Conservation (phyloP, 1,140 invertebrate genomes). For the Stegodyphus mimosarum region DNA sequence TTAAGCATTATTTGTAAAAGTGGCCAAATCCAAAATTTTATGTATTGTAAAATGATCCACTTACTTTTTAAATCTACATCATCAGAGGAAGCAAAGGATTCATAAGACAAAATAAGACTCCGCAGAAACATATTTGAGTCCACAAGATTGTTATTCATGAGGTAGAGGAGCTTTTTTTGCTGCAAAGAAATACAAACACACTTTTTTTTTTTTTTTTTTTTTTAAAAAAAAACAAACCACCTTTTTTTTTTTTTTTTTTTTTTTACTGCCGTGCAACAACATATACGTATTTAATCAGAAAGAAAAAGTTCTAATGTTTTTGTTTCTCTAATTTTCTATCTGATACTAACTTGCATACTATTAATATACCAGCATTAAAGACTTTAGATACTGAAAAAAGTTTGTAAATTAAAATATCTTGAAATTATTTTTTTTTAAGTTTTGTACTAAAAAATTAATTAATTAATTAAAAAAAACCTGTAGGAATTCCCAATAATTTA, state of each 20-base stretch:
- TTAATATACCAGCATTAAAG: too few relatives aligned
- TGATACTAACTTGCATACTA: not conserved
- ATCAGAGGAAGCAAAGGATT: conserved; percentile 65
- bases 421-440: too few relatives aligned
- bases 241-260: too few relatives aligned
- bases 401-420: too few relatives aligned
- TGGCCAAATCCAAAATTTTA: too few relatives aligned
- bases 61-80: conserved; percentile 50
- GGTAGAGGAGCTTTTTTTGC: conserved; percentile 68
- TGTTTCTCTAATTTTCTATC: not conserved
- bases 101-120: conserved; percentile 69
- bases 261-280: not conserved
- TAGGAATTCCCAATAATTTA: too few relatives aligned
- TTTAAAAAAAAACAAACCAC: not conserved
- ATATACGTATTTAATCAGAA: not conserved
- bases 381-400: too few relatives aligned
- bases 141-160: conserved; percentile 69
- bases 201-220: not conserved
- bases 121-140: conserved; percentile 72
- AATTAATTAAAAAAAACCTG: too few relatives aligned
- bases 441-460: too few relatives aligned
- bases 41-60: not conserved
- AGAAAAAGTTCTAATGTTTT: not conserved
- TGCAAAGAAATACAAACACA: conserved; percentile 62
- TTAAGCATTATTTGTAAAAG: too few relatives aligned